Base-by-base conservation (phyloP, 2,888 invertebrate species). In the Agrochola lota region DNA sequence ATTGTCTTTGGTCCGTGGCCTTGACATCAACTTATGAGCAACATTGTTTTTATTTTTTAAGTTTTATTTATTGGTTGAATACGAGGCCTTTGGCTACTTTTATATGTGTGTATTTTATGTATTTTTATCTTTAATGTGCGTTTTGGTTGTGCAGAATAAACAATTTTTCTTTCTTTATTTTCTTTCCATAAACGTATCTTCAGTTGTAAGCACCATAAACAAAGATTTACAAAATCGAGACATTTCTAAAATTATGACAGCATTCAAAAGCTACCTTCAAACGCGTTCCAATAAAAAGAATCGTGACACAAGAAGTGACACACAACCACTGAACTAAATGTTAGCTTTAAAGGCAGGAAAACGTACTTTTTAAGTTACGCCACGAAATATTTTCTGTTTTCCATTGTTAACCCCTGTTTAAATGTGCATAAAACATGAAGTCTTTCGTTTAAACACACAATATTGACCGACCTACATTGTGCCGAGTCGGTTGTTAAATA, bases 281-380 rank as follows among this genome's bases (percentile, higher is more conserved):
- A 73, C 57, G 17, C 7, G 11, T 12, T 62, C 71, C 7, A 84
- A 83, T 63, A 85, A 85, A 77, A 85, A 73, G 40, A 71, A 73
- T 70, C 20, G 20, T 64, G 74, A 73, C 68, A 77, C 69, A 57
- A 49, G 72, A 72, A 67, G 26, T 85, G 85, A 81, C 78, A 81
- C 72, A 81, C 17, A 55, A 46, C 40, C 55, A 40, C 17, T 46
- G 40, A 60, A 35, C 74, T 67, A n/a, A 55, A 64, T 60, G 30
- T 63, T 57, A n/a, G 7, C 68, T 77, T 69, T 11, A 26, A 26
- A 52, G 23, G 9, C 43, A 55, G 35, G 8, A 15, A 81, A 74
- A 71, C 55, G 57, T 52, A 12, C 9, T 52, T 76, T 64, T 12
- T n/a, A 57, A 74, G n/a, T 63, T 46, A 40, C 0, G 9, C 70